A percentile compares a stretch with the other conserved stretches of the same genome.
Conservation (phyloP, 2,888 invertebrate genomes). For the Drosophila prostipennis region DNA sequence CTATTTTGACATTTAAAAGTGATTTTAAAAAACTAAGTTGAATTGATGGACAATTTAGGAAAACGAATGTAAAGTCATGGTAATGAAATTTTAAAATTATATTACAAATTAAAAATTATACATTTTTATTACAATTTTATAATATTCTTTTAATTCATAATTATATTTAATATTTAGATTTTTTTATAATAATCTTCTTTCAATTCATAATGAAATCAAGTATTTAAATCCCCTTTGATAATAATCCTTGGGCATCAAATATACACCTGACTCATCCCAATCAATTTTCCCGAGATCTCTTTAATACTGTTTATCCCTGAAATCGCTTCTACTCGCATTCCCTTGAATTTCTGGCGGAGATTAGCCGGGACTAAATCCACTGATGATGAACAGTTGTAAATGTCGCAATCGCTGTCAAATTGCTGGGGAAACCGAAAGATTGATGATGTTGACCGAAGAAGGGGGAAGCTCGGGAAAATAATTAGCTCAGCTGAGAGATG, state of each 20-base stretch:
- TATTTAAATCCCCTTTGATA: neutral
- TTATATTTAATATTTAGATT: neutral
- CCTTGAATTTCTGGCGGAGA: slow-evolving; percentile 16
- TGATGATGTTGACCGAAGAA: slow-evolving; percentile 68
- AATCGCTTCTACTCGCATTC: slow-evolving; percentile 7
- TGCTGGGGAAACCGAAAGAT: slow-evolving; percentile 51
- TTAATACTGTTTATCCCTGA: neutral
- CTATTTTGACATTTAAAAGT: too few species aligned
- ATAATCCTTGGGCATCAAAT: neutral
- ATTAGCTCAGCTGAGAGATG: slow-evolving; percentile 44
- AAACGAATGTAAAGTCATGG: too few species aligned
- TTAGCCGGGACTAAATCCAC: slow-evolving; percentile 41
- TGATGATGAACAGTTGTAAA: slow-evolving; percentile 70
- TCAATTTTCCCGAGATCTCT: neutral
- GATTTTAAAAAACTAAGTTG: too few species aligned
- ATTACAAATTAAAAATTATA: too few species aligned
- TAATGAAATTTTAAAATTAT: too few species aligned
- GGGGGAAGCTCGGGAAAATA: slow-evolving; percentile 13
- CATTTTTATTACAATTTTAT: too few species aligned
- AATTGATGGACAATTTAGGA: too few species aligned
- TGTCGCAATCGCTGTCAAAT: slow-evolving; percentile 77
- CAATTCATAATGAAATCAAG: neutral
- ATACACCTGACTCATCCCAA: neutral
- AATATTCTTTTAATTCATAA: too few species aligned
- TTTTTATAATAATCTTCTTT: too few species aligned